Evolutionary conservation across 2,797 vertebrate species (phyloP), one percentile per base, ranked within the genome.

Genomic region (Dendrocincla fuliginosa): DNA sequence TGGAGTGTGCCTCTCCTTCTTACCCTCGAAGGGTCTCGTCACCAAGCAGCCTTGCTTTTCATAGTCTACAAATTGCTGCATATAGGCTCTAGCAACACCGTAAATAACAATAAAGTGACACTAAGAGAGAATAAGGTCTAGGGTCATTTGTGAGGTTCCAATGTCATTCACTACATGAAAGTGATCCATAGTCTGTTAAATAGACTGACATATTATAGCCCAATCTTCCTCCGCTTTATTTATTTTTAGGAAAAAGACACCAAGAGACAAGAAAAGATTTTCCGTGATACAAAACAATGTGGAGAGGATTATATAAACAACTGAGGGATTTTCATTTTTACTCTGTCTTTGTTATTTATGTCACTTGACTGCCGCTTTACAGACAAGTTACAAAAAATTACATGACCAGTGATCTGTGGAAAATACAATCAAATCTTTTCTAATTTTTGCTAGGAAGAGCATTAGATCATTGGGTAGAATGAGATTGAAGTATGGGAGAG

Each of bases 291-390:
- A 67, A 69, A 90, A 39, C 16, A 47, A 16, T 2, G 1, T 57
- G 25, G 13, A 86, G 23, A 78, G 25, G 25, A 44, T 91, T 93
- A 73, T 50, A 61, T 50, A 55, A 89, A 63, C 16, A 12, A 39
- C 56, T 32, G 28, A 65, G 16, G 75, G 59, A 84, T 69, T 88
- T 81, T 91, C 12, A 57, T 87, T 95, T 95, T 93, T 83, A 50
- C 37, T 89, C 52, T 35, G 3, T 85, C 30, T 28, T 39, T 86
- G 23, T 82, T 91, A 80, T 89, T 90, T 87, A 20, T 77, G 64
- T 76, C 1, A 3, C 30, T 90, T 19, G 37, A 80, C 14, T 64
- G 60, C 27, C 88, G 47, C 52, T 87, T 92, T 92, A 64, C 16
- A 92, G 80, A 47, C 33, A 57, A 71, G 52, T 77, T 77, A 42